A percentile compares a stretch with the other conserved stretches of the same genome.
phyloP scores from a whole-genome alignment of 1,140 invertebrate genomes.

The Conus ventricosus region DNA sequence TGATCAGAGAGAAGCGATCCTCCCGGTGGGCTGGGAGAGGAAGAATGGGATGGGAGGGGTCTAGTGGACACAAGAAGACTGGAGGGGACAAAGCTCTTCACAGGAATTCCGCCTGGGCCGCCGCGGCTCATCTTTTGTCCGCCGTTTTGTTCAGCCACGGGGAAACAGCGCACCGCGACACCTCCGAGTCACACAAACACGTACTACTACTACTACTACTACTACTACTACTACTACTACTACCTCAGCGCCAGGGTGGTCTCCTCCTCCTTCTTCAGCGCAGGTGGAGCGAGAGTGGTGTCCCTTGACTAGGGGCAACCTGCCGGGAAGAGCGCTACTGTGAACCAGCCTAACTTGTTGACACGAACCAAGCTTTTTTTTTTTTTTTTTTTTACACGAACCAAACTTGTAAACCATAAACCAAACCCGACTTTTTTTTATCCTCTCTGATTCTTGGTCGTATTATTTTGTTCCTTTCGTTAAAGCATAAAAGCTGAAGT shows the following conservation, averaged over 20 bases:
- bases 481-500: too few species aligned
- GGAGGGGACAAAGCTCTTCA: neutral
- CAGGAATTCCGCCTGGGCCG: conserved; percentile 1
- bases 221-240: too few species aligned
- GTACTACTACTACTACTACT: too few species aligned
- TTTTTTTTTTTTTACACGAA: too few species aligned
- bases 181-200: neutral
- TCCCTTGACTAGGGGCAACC: neutral
- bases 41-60: neutral
- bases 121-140: neutral
- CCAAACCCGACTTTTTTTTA: too few species aligned
- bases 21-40: neutral
- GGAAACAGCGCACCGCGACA: neutral
- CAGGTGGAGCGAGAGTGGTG: neutral
- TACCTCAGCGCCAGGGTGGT: neutral
- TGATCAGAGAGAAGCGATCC: neutral
- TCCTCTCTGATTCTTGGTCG: too few species aligned
- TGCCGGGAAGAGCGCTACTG: too few species aligned
- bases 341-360: too few species aligned
- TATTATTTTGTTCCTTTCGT: too few species aligned
- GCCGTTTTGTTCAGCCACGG: neutral
- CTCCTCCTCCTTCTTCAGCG: neutral
- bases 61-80: neutral
- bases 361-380: too few species aligned
- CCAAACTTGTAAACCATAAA: too few species aligned